Percentiles rank a stretch among this genome's conserved stretches.
Conservation (phyloP, 2,888 invertebrate species). For the Salpingus planirostris region DNA sequence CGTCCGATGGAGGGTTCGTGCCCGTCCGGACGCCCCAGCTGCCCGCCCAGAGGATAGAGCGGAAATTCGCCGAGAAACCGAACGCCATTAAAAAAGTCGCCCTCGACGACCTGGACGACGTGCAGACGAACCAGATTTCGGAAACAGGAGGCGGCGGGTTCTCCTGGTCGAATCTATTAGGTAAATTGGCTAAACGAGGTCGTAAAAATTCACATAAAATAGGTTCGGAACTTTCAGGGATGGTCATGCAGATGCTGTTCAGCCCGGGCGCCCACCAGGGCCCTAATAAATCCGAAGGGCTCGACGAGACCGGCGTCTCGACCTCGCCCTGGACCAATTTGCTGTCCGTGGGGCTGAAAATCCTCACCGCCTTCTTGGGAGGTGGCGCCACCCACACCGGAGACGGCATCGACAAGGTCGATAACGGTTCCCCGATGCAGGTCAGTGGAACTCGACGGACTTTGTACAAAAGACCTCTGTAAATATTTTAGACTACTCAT, state of each 20-base stretch:
- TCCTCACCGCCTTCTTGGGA: conserved; percentile 74
- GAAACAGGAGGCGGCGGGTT: conserved; percentile 55
- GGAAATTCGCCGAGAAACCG: conserved; percentile 84
- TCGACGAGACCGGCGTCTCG: conserved; percentile 58
- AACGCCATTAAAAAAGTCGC: conserved; percentile 84
- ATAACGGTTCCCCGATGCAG: conserved; percentile 85
- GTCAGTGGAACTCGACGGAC: conserved; percentile 43
- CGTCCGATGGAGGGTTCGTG: conserved; percentile 15
- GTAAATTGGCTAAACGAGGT: conserved; percentile 42
- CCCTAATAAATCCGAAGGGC: conserved; percentile 71
- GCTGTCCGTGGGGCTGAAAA: conserved; percentile 75
- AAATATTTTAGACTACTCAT: conserved; percentile 1
- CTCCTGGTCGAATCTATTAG: conserved; percentile 82
- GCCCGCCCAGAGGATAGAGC: conserved; percentile 48
- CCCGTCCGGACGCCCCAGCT: conserved; percentile 31
- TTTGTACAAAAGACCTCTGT: not conserved
- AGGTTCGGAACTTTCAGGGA: too few species aligned
- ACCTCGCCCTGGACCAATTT: conserved; percentile 84
- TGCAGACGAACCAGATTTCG: conserved; percentile 71
- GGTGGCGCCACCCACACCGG: conserved; percentile 56
- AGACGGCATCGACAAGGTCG: conserved; percentile 85
- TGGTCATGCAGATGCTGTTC: conserved; percentile 83
- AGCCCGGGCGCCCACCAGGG: conserved; percentile 56
- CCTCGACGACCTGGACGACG: conserved; percentile 71
- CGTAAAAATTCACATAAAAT: too few species aligned